phyloP scores from a whole-genome alignment of 2,797 vertebrate genomes.

The Chrosomus eos region DNA sequence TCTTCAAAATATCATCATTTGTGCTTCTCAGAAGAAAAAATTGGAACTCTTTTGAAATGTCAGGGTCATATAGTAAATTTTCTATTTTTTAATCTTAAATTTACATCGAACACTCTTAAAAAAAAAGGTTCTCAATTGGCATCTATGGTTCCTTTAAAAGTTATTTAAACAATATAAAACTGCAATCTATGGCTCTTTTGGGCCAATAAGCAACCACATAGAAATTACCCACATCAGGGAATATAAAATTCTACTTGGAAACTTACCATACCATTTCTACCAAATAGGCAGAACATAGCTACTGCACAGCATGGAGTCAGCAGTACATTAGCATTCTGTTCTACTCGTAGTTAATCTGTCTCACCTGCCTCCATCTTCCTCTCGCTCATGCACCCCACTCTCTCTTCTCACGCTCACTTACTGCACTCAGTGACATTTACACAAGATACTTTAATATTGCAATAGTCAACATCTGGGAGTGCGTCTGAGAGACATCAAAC shows the following conservation, averaged over 20 bases:
- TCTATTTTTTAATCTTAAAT: too few relatives aligned
- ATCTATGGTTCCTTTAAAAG: background rate
- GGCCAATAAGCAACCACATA: background rate
- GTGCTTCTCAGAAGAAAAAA: background rate
- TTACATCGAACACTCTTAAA: too few relatives aligned
- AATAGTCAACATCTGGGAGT: conserved; percentile 67
- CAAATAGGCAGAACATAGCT: background rate
- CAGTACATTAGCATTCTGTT: conserved; percentile 20
- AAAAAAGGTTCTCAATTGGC: background rate
- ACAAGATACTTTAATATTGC: conserved; percentile 73
- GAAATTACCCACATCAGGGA: background rate
- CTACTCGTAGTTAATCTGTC: background rate
- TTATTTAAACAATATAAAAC: background rate
- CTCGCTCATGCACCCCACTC: conserved; percentile 44
- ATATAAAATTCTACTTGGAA: background rate
- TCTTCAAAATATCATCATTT: background rate
- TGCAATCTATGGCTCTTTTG: background rate
- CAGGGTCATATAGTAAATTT: too few relatives aligned
- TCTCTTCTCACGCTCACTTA: conserved; percentile 3
- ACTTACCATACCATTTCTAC: background rate
- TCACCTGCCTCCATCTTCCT: conserved; percentile 4
- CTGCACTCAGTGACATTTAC: conserved; percentile 73
- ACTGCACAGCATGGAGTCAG: conserved; percentile 13
- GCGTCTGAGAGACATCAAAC: conserved; percentile 60
- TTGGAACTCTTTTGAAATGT: background rate